Base-by-base conservation (phyloP, 2,888 invertebrate species). In the Allacma fusca region DNA sequence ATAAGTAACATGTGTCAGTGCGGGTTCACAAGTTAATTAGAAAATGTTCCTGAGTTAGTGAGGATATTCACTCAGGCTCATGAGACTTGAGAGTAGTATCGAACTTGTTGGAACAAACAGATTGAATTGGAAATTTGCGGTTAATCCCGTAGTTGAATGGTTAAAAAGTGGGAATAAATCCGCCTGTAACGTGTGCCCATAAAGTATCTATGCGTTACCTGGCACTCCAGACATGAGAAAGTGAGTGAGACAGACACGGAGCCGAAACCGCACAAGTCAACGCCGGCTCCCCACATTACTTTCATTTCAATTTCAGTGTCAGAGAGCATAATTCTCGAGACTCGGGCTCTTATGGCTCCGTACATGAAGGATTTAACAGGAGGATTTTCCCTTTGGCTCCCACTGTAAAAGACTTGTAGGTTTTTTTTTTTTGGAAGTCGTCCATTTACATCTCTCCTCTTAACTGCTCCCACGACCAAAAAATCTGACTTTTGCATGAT, bases 341-440 rank as follows among this genome's bases (percentile, higher is more conserved):
- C 26, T n/a, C 23, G 16, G 2, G 16, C 50, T n/a, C 50, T 13
- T n/a, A n/a, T n/a, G n/a, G n/a, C n/a, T 16, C 50, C 5, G n/a
- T 16, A 16, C 16, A 50, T 50, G 16, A 50, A 50, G 50, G 50
- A 50, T 50, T 50, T 50, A 50, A 50, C 4, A 50, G 19, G 2
- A 1, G 50, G 50, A 50, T n/a, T 34, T 34, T 19, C 26, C 64
- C 1, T 28, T 28, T 29, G 28, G 16, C 67, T 67, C 21, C n/a
- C n/a, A n/a, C n/a, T n/a, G n/a, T 19, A 16, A 19, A 65, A 23
- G 23, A 43, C 16, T 59, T 21, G 29, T 59, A 29, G 23, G 29
- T 73, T 43, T n/a, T 57, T 72, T 24, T 34, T 59, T 73, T 73
- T 73, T 73, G 73, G 73, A 62, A 29, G 24, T 19, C 59, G 62